Percentiles rank a stretch among this genome's conserved stretches.
Evolutionary conservation across 2,797 vertebrate species (phyloP).

Genomic region (Ciconia nigra): DNA sequence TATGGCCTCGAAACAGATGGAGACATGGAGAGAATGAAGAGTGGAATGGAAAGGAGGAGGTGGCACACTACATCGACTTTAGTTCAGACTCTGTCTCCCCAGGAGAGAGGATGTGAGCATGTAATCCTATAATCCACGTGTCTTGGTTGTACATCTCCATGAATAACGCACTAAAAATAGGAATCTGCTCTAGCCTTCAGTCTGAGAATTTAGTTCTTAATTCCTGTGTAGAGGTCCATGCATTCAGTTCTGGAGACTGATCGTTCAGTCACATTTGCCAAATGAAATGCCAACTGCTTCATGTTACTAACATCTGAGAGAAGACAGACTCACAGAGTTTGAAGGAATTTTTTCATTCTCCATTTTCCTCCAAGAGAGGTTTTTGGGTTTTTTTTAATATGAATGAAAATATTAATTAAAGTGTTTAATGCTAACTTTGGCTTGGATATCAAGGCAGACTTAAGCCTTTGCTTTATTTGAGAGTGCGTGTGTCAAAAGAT

Average conservation of each 20-base stretch:
- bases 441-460: background rate
- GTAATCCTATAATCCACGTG: background rate
- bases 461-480: background rate
- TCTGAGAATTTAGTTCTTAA: background rate
- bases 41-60: background rate
- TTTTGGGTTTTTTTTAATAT: background rate
- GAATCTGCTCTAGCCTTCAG: background rate
- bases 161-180: constrained; percentile 36
- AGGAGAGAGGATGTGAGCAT: background rate
- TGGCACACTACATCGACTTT: background rate
- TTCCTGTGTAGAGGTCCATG: background rate
- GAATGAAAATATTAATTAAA: background rate
- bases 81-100: background rate
- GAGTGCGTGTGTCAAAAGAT: background rate
- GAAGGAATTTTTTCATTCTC: background rate
- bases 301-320: background rate
- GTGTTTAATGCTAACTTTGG: background rate
- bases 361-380: background rate
- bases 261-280: background rate
- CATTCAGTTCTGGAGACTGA: background rate
- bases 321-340: background rate
- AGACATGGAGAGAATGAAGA: background rate
- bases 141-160: background rate
- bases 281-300: background rate
- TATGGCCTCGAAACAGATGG: background rate